These are phyloP conservation scores for Antennarius maculatus DNA, from an alignment of 2,797 vertebrate genomes.

Conservation along the genomic window DNA sequence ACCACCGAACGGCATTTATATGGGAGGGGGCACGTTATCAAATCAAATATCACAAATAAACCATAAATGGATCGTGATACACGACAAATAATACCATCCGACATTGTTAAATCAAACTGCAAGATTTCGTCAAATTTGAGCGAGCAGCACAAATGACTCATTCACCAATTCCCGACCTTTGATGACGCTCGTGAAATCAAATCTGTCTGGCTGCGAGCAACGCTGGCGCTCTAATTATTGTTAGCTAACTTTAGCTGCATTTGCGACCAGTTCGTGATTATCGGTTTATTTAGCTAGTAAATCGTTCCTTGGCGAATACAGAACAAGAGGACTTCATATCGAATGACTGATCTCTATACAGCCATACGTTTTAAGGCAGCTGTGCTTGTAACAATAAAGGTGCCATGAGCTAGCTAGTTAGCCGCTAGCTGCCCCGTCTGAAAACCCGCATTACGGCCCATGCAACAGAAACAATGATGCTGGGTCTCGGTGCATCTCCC, in stretches of 20 bases:
- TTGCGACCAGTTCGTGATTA: constrained; percentile 39
- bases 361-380: constrained; percentile 13
- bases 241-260: constrained; percentile 67
- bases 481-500: constrained; percentile 70
- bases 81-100: fast-evolving
- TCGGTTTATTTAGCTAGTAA: constrained; percentile 2
- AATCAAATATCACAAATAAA: fast-evolving
- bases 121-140: constrained; percentile 11
- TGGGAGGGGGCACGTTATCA: fast-evolving
- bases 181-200: constrained; percentile 77
- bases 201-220: constrained; percentile 65
- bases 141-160: constrained; percentile 34
- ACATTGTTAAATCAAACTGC: background rate
- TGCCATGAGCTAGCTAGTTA: constrained; percentile 72
- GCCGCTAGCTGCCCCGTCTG: constrained; percentile 58
- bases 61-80: fast-evolving
- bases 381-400: constrained; percentile 73
- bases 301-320: background rate
- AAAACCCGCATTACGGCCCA: constrained; percentile 79
- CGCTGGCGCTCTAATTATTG: constrained; percentile 76
- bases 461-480: constrained; percentile 85
- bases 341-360: constrained; percentile 17
- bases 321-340: constrained; percentile 4
- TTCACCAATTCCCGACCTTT: constrained; percentile 63
- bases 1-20: background rate